Percentiles rank a stretch among this genome's conserved stretches.
These are phyloP conservation scores for Zophobas atratus DNA, from an alignment of 1,140 invertebrate species.

Conservation along the genomic window DNA sequence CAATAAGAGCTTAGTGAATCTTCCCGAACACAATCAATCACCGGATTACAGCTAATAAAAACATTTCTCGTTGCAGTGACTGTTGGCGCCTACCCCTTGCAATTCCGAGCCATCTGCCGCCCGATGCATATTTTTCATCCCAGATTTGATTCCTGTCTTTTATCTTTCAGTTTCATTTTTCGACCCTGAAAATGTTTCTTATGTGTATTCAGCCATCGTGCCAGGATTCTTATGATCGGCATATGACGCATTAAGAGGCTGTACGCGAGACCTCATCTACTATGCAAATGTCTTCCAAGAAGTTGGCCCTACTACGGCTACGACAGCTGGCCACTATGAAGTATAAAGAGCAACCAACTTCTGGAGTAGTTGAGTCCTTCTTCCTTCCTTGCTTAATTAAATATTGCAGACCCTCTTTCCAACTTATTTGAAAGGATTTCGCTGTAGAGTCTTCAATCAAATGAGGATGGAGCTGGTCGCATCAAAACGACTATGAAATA, in stretches of 20 bases:
- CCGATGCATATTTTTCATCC: constrained; percentile 62
- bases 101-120: constrained; percentile 64
- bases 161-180: constrained; percentile 26
- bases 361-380: constrained; percentile 50
- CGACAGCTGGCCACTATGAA: constrained; percentile 62
- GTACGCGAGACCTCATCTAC: constrained; percentile 58
- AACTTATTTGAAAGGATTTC: constrained; percentile 44
- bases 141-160: constrained; percentile 56
- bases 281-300: constrained; percentile 62
- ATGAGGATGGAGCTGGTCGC: neutral
- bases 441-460: constrained; percentile 2
- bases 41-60: constrained; percentile 67
- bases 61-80: constrained; percentile 66
- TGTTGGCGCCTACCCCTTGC: constrained; percentile 61
- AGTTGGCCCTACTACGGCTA: constrained; percentile 56
- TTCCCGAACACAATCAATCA: constrained; percentile 66
- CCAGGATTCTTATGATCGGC: constrained; percentile 22
- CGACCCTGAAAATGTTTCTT: constrained; percentile 32
- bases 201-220: constrained; percentile 23
- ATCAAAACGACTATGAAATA: neutral
- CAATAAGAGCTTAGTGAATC: constrained; percentile 58
- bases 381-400: constrained; percentile 60
- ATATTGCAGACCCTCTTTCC: constrained; percentile 45
- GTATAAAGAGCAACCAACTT: constrained; percentile 62
- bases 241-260: constrained; percentile 46